These are phyloP conservation scores for Podargus strigoides DNA, from an alignment of 2,797 vertebrate genomes.

Conservation along the genomic window DNA sequence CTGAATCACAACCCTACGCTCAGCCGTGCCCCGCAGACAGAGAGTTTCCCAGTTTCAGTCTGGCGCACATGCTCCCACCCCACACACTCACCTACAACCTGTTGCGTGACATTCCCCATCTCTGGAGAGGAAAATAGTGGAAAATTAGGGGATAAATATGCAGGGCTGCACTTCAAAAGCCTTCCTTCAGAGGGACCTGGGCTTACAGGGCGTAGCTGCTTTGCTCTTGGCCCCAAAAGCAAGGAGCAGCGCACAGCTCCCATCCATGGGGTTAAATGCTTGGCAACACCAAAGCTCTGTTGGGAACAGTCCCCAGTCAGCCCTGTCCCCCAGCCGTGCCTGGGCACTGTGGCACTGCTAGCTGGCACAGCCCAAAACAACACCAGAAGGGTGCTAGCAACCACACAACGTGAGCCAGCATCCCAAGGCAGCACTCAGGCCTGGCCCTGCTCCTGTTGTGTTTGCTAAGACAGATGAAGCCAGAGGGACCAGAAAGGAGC, in stretches of 20 bases:
- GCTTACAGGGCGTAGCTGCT: background rate
- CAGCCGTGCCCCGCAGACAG: background rate
- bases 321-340: background rate
- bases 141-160: background rate
- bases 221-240: background rate
- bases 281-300: background rate
- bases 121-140: accelerated
- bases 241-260: background rate
- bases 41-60: background rate
- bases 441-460: background rate
- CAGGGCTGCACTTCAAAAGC: background rate
- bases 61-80: background rate
- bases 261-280: background rate
- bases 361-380: background rate
- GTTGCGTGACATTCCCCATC: background rate
- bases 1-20: slow-evolving; percentile 1
- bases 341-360: background rate
- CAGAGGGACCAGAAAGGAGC: background rate
- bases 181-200: background rate
- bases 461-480: background rate
- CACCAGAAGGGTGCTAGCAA: background rate
- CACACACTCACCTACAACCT: background rate
- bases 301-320: background rate
- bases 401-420: accelerated
- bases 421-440: background rate